Evolutionary conservation across 2,113 vertebrate species (phyloP), one percentile per base, ranked within the genome.

Genomic region (Sitta europaea): DNA sequence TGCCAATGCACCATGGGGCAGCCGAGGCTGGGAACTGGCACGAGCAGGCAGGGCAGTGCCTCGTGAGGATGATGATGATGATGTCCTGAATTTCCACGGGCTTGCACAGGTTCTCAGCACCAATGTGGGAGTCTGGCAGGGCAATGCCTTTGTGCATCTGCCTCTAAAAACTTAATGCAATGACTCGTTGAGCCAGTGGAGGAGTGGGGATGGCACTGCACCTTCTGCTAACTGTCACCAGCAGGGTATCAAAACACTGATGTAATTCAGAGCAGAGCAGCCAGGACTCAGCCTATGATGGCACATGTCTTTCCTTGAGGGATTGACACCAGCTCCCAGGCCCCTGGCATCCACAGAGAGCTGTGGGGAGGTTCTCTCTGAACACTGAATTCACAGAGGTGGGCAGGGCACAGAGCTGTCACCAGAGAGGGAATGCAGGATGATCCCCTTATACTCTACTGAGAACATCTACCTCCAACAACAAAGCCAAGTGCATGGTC

Each of bases 41-140:
- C 2, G 7, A 48, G 74, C 3, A 5, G 18, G 2, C 31, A 42
- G 35, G 47, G 18, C 50, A 38, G 22, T 33, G 10, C 19, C 19
- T 78, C 0, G 0, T 22, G 38, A 33, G 12, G 29, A 27, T 11
- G 48, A 31, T 1, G 29, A 27, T 11, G 48, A 31, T 1, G 2
- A 40, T 4, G 5, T 53, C 48, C 73, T 40, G 45, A 53, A 57
- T 65, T 59, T 33, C 57, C 48, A 50, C 1, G 4, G n/a, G 19
- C n/a, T 40, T 71, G 12, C 51, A 28, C 35, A 43, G 36, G 2
- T 58, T 33, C 50, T 74, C 59, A 74, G 6, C n/a, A 47, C 8
- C 25, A 17, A 0, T 6, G 19, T 58, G 43, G 63, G 19, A 59
- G 28, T 29, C 36, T 25, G 74, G 9, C 25, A 71, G 40, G 61